Evolutionary conservation across 2,113 vertebrate species (phyloP).

Genomic region (Python bivittatus): DNA sequence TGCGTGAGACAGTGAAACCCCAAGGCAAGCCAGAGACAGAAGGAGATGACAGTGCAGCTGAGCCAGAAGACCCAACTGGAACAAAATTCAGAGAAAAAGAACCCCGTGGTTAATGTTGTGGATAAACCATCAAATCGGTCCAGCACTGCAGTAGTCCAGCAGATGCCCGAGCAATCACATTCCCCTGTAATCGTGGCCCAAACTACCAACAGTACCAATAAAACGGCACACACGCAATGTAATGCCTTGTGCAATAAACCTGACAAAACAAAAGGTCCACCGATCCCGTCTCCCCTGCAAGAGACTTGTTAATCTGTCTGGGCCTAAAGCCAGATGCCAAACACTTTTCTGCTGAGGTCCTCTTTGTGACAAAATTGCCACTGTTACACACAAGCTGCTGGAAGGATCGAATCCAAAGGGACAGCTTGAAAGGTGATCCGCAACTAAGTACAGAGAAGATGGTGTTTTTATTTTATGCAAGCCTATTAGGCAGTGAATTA

Average conservation of each 20-base stretch:
- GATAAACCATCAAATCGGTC: slow-evolving; percentile 22
- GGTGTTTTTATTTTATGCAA: not conserved
- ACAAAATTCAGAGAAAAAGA: not conserved
- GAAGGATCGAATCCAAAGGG: not conserved
- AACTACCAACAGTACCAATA: slow-evolving; percentile 30
- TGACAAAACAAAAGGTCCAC: slow-evolving; percentile 34
- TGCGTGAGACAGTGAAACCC: not conserved
- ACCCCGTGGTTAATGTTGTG: slow-evolving; percentile 4
- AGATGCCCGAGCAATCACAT: slow-evolving; percentile 56
- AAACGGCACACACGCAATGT: slow-evolving; percentile 32
- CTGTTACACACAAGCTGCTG: slow-evolving; percentile 28
- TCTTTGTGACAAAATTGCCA: slow-evolving; percentile 47
- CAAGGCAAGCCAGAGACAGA: not conserved
- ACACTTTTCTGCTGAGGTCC: slow-evolving; percentile 38
- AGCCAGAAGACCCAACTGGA: not conserved
- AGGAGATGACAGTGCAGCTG: not conserved
- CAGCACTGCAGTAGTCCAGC: not conserved
- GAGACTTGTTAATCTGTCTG: slow-evolving; percentile 55
- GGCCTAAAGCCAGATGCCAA: slow-evolving; percentile 48
- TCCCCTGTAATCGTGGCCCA: slow-evolving; percentile 31
- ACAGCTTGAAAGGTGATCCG: slow-evolving; percentile 6
- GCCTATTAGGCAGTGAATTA: not conserved
- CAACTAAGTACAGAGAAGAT: not conserved
- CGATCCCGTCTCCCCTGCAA: slow-evolving; percentile 46
- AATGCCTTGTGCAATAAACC: slow-evolving; percentile 42